phyloP scores from a whole-genome alignment of 2,888 invertebrate species.

The Gryllus longicercus region DNA sequence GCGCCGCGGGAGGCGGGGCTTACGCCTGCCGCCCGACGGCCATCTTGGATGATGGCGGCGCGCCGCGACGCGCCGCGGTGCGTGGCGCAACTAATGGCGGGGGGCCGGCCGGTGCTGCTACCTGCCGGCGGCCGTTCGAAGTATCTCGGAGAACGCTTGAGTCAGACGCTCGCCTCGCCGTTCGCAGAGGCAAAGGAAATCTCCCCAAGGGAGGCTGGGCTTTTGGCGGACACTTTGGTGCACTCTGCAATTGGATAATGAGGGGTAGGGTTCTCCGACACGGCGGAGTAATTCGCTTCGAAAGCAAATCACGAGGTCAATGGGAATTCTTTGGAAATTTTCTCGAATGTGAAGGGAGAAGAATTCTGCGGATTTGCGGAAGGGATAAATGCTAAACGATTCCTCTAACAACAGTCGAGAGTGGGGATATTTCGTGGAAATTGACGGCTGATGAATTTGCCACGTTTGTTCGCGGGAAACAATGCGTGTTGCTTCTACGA shows the following conservation, averaged over 20 bases:
- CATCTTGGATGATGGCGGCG: background rate
- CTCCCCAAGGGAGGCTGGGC: background rate
- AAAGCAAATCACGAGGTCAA: background rate
- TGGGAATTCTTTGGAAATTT: background rate
- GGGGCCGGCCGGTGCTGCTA: background rate
- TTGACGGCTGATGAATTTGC: no score
- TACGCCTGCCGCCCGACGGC: background rate
- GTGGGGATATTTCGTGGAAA: no score
- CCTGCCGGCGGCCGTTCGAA: background rate
- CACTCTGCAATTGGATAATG: background rate
- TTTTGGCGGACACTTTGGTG: background rate
- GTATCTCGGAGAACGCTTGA: no score
- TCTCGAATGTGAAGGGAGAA: background rate
- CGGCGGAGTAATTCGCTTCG: background rate
- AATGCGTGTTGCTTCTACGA: no score
- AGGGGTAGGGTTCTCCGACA: background rate
- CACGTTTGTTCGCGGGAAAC: no score
- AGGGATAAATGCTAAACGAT: no score
- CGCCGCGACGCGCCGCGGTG: background rate
- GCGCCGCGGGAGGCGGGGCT: background rate
- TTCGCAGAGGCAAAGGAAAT: background rate
- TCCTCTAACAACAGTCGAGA: no score
- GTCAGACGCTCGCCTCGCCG: background rate
- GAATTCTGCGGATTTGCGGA: no score
- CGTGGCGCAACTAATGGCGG: constrained; percentile 5